These are phyloP conservation scores for Cydia splendana DNA, from an alignment of 1,140 invertebrate species.

Conservation along the genomic window DNA sequence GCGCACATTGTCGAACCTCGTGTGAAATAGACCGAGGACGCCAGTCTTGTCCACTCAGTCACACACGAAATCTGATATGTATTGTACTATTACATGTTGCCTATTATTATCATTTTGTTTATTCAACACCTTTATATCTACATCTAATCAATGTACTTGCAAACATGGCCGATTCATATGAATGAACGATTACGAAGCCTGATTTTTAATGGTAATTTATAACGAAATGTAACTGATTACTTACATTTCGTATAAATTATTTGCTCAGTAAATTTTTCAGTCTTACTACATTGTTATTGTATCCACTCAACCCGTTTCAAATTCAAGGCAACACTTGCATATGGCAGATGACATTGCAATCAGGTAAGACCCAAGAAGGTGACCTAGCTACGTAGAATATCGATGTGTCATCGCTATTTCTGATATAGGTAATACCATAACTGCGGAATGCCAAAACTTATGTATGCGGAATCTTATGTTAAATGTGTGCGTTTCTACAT, in stretches of 20 bases:
- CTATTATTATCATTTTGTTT: slow-evolving; percentile 1
- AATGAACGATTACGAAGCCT: too few relatives aligned
- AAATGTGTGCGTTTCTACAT: slow-evolving; percentile 15
- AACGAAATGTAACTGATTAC: too few relatives aligned
- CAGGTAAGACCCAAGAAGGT: slow-evolving; percentile 27
- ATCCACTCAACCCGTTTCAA: not conserved
- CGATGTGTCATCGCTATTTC: slow-evolving; percentile 19
- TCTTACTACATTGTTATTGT: not conserved
- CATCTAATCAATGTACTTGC: too few relatives aligned
- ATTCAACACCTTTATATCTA: not conserved
- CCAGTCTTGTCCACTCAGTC: slow-evolving; percentile 28
- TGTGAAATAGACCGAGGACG: slow-evolving; percentile 36
- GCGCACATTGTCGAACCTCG: slow-evolving; percentile 28
- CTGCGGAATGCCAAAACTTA: too few relatives aligned
- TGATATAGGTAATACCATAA: slow-evolving; percentile 29
- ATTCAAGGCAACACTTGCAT: slow-evolving; percentile 29
- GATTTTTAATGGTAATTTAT: too few relatives aligned
- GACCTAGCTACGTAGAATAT: slow-evolving; percentile 18
- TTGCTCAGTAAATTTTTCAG: not conserved
- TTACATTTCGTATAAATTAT: too few relatives aligned
- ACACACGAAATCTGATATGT: slow-evolving; percentile 28
- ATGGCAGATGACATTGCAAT: slow-evolving; percentile 27
- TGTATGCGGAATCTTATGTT: not conserved
- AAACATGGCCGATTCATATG: too few relatives aligned
- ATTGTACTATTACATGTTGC: not conserved